Conservation (phyloP, 2,797 vertebrate species). For the Buceros bicornis region DNA sequence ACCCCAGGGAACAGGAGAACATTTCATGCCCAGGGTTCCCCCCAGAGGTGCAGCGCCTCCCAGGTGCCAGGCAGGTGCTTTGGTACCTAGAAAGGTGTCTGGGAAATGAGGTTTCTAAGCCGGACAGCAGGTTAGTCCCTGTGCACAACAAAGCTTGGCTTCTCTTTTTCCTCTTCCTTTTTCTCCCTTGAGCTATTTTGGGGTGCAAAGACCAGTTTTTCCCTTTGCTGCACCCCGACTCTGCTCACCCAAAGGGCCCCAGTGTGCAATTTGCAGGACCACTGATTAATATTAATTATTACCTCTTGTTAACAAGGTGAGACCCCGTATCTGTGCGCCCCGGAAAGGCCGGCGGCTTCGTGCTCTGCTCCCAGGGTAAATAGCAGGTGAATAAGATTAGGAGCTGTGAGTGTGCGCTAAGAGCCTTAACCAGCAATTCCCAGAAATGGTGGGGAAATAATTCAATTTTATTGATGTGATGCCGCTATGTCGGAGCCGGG, state of each 20-base stretch:
- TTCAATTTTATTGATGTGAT: not conserved
- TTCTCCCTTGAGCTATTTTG: not conserved
- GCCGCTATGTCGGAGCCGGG: not conserved
- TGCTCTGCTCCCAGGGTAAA: not conserved
- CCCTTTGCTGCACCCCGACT: not conserved
- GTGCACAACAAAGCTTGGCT: rapidly evolving
- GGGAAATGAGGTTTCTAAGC: not conserved
- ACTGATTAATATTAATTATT: not conserved
- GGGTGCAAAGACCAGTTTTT: not conserved
- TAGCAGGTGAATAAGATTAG: conserved; percentile 44
- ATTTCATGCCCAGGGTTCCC: not conserved
- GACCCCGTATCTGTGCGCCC: not conserved
- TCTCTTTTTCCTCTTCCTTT: not conserved
- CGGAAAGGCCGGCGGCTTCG: not conserved
- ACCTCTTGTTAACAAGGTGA: not conserved
- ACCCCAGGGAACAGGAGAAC: not conserved
- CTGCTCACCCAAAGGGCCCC: not conserved
- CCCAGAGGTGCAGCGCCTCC: not conserved
- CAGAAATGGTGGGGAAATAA: conserved; percentile 10
- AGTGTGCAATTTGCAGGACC: not conserved
- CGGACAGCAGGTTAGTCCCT: not conserved
- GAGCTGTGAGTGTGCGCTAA: not conserved
- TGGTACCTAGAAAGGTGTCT: not conserved
- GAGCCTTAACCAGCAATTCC: not conserved
- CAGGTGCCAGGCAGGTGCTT: not conserved